These are phyloP conservation scores for Archivesica marissinica DNA, from an alignment of 1,140 invertebrate genomes.

Conservation along the genomic window DNA sequence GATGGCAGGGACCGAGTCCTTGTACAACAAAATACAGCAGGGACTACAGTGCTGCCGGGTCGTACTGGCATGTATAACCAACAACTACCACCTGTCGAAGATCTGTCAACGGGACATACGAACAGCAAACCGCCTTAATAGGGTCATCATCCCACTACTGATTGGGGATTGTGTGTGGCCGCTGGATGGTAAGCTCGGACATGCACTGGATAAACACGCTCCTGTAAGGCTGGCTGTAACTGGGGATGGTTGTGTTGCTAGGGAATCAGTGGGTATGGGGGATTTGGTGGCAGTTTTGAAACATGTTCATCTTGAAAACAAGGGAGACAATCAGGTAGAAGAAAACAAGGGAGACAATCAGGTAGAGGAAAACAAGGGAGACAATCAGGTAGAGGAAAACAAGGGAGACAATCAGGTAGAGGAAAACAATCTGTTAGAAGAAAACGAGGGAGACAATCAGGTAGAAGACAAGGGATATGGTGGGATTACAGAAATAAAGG, in stretches of 20 bases:
- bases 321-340: neutral
- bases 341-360: neutral
- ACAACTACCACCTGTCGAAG: slow-evolving; percentile 11
- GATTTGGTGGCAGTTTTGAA: neutral
- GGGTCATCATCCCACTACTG: slow-evolving; percentile 42
- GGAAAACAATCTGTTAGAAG: too few relatives aligned
- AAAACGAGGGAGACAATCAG: neutral
- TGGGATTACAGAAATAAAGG: neutral
- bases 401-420: neutral
- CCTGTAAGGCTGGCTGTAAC: neutral
- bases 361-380: neutral
- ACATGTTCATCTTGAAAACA: neutral
- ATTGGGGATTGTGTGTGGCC: slow-evolving; percentile 36
- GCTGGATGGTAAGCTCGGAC: slow-evolving; percentile 7
- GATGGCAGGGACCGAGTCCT: slow-evolving; percentile 37
- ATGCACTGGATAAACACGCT: neutral
- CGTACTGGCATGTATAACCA: slow-evolving; percentile 39
- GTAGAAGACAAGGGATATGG: neutral
- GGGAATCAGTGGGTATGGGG: neutral
- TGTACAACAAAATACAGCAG: slow-evolving; percentile 53
- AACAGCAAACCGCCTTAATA: slow-evolving; percentile 26
- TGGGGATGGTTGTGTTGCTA: neutral
- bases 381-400: neutral
- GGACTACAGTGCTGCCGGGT: slow-evolving; percentile 38
- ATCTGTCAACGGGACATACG: slow-evolving; percentile 30